phyloP scores from a whole-genome alignment of 2,113 vertebrate species.

The Sardina pilchardus region DNA sequence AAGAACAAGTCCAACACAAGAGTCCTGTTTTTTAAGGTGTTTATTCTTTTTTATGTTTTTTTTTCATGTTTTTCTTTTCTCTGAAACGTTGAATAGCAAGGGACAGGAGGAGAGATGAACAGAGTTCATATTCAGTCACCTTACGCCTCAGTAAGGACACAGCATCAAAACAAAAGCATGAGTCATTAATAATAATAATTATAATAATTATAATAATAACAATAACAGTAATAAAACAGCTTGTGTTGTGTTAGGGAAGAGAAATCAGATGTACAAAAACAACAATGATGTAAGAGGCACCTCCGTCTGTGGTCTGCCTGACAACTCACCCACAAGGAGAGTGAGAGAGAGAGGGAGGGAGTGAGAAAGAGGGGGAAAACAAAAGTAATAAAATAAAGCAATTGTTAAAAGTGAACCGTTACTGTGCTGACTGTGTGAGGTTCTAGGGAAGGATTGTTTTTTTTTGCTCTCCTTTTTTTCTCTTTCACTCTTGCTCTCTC shows the following conservation, averaged over 20 bases:
- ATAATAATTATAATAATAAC: slow-evolving; percentile 55
- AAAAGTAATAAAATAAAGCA: slow-evolving; percentile 47
- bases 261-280: slow-evolving; percentile 85
- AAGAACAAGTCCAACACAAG: not conserved
- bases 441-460: not conserved
- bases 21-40: not conserved
- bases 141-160: slow-evolving; percentile 34
- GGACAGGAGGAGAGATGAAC: slow-evolving; percentile 87
- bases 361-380: not conserved
- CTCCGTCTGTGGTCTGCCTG: slow-evolving; percentile 83
- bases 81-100: slow-evolving; percentile 90
- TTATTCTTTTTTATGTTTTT: slow-evolving; percentile 44
- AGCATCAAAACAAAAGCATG: slow-evolving; percentile 78
- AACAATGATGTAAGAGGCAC: slow-evolving; percentile 76
- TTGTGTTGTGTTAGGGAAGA: slow-evolving; percentile 84
- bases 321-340: slow-evolving; percentile 80
- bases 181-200: slow-evolving; percentile 65
- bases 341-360: not conserved
- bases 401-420: not conserved
- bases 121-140: slow-evolving; percentile 84
- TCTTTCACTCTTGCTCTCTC: not conserved
- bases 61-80: slow-evolving; percentile 79
- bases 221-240: slow-evolving; percentile 74
- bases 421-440: not conserved
- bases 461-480: slow-evolving; percentile 30